Evolutionary conservation across 2,797 vertebrate species (phyloP).

Genomic region (Garrulus glandarius): DNA sequence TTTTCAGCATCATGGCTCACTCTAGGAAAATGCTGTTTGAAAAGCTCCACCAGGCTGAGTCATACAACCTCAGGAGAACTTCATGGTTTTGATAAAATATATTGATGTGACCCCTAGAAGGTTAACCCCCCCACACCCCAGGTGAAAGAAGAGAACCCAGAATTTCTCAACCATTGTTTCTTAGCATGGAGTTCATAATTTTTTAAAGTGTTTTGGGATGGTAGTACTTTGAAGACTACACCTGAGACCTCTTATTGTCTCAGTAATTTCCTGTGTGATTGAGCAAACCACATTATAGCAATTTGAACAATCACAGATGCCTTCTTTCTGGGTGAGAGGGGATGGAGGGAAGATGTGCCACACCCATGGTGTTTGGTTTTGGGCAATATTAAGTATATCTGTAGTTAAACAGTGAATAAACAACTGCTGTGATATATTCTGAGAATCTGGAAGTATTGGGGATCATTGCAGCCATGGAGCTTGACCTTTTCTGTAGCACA

Average conservation of each 20-base stretch:
- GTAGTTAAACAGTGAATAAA: background rate
- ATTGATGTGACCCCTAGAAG: background rate
- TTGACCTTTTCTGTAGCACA: background rate
- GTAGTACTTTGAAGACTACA: background rate
- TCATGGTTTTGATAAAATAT: background rate
- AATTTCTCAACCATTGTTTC: background rate
- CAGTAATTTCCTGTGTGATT: background rate
- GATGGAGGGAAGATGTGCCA: background rate
- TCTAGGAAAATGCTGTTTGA: background rate
- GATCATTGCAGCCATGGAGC: accelerated
- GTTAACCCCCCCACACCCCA: accelerated
- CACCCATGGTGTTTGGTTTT: background rate
- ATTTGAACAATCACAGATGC: background rate
- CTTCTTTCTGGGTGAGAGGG: background rate
- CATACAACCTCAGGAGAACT: background rate
- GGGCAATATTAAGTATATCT: background rate
- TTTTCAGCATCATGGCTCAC: background rate
- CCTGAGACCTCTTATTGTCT: background rate
- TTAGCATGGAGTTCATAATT: background rate
- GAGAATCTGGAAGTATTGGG: background rate
- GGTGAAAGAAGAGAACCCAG: background rate
- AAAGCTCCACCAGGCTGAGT: background rate
- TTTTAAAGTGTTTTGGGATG: background rate
- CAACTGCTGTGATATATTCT: background rate
- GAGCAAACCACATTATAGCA: background rate